Evolutionary conservation across 2,113 vertebrate species (phyloP), one percentile per base, ranked within the genome.

Genomic region (Pao palembangensis): DNA sequence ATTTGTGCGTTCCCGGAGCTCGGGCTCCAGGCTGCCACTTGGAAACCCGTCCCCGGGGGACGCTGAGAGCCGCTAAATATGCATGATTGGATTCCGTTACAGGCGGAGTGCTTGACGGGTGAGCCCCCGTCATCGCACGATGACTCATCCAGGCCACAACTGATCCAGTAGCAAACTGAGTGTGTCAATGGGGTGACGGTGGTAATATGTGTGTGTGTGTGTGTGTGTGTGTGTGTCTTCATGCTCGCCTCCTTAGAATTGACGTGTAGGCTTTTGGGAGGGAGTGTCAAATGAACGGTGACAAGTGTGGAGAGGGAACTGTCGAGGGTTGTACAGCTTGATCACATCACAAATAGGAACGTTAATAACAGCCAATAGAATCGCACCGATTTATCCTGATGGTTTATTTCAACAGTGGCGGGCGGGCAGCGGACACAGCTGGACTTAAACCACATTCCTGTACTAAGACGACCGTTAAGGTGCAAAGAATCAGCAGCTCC

Each of bases 101-200:
- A 57, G 72, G 79, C 15, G 43, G 71, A 64, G 38, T 81, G 85
- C 78, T 69, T 76, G 87, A 83, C 68, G 63, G 59, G 46, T 62
- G 31, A 59, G 72, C 74, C 67, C 61, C 44, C n/a, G 42, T 72
- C 79, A 43, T 58, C 15, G 7, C 66, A 18, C 16, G 3, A 60
- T 88, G 80, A 88, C 77, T 89, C 77, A 80, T 71, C 76, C 58
- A 60, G 69, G 48, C 52, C 25, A 51, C 49, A 75, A 63, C 20
- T 66, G 64, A 77, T 76, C 61, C 70, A 69, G 43, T 38, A 51
- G 62, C 75, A 71, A 51, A 79, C 60, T 46, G 34, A 42, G 16
- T n/a, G 43, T 50, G 28, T 49, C 43, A 31, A 51, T 49, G 23
- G 48, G 58, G 2, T 54, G 67, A 28, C 58, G 58, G 12, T 18